Evolutionary conservation across 2,888 invertebrate species (phyloP).

Genomic region (Choreutis nemorana): DNA sequence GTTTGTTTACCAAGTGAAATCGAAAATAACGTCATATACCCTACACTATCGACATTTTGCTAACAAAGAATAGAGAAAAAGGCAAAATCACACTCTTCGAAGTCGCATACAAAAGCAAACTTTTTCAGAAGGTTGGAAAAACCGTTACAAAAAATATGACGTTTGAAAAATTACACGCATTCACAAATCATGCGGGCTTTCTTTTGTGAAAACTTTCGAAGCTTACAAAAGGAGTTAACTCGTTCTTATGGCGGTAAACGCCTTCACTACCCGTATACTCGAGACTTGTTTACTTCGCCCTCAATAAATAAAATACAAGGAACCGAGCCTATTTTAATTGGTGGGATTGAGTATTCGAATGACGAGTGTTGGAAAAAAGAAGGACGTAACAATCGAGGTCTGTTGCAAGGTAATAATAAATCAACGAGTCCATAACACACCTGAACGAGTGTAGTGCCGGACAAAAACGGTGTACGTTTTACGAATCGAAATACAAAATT

Average conservation of each 20-base stretch:
- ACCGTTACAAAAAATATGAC: constrained; percentile 62
- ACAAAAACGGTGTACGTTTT: constrained; percentile 48
- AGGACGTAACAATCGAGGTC: constrained; percentile 14
- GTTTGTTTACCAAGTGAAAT: too few relatives aligned
- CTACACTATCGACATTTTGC: constrained; percentile 45
- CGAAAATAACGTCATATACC: too few relatives aligned
- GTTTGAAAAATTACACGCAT: constrained; percentile 66
- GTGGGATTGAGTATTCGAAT: too few relatives aligned
- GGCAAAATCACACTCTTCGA: constrained; percentile 41
- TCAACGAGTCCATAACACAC: constrained; percentile 43
- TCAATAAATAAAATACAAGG: neutral
- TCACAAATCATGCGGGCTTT: constrained; percentile 61
- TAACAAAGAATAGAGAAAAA: constrained; percentile 42
- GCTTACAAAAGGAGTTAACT: constrained; percentile 52
- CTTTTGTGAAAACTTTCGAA: constrained; percentile 54
- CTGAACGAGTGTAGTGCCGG: constrained; percentile 37
- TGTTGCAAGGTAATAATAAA: constrained; percentile 37
- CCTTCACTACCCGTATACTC: constrained; percentile 26
- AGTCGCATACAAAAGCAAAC: constrained; percentile 56
- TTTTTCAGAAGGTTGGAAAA: constrained; percentile 50
- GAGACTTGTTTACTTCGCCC: constrained; percentile 9
- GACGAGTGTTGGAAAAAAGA: too few relatives aligned
- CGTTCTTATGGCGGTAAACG: constrained; percentile 44
- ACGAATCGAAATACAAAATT: constrained; percentile 60
- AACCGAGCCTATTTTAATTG: too few relatives aligned